phyloP scores from a whole-genome alignment of 2,113 vertebrate genomes.

The Cyprinodon brontotheroides region DNA sequence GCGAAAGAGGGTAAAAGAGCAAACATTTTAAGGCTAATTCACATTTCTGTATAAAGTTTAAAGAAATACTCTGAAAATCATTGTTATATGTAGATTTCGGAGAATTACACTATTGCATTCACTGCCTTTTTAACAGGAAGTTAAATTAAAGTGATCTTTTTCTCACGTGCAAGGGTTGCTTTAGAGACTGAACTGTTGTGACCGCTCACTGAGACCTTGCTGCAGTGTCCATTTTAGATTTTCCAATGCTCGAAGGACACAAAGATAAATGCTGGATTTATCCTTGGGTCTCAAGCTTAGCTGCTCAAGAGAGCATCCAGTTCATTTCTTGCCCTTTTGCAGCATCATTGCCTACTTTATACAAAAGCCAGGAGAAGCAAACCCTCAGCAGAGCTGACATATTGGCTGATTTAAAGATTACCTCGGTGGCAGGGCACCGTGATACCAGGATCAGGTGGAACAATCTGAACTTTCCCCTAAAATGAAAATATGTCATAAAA shows the following conservation, averaged over 20 bases:
- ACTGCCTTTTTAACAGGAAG: slow-evolving; percentile 38
- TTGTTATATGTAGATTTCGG: slow-evolving; percentile 30
- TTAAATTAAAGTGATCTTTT: slow-evolving; percentile 59
- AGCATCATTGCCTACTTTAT: slow-evolving; percentile 71
- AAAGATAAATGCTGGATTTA: slow-evolving; percentile 65
- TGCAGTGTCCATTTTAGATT: slow-evolving; percentile 15
- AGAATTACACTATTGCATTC: slow-evolving; percentile 68
- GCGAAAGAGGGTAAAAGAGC: background rate
- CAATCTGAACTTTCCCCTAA: slow-evolving; percentile 55
- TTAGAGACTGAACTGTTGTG: slow-evolving; percentile 49
- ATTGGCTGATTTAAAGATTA: slow-evolving; percentile 73
- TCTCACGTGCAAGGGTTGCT: slow-evolving; percentile 57
- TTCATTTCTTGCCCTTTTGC: slow-evolving; percentile 69
- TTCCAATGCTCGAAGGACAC: slow-evolving; percentile 23
- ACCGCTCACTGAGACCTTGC: slow-evolving; percentile 53
- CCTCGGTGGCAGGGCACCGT: slow-evolving; percentile 54
- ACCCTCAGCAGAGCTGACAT: slow-evolving; percentile 63
- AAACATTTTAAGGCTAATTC: background rate
- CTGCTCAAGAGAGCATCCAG: slow-evolving; percentile 57
- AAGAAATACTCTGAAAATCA: slow-evolving; percentile 15
- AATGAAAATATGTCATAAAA: slow-evolving; percentile 65
- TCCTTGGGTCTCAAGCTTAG: slow-evolving; percentile 50
- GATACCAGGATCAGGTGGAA: slow-evolving; percentile 67
- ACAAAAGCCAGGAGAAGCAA: slow-evolving; percentile 63
- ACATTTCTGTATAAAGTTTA: background rate